Conservation (phyloP, 2,888 invertebrate genomes). For the Pristionchus japonicus region DNA sequence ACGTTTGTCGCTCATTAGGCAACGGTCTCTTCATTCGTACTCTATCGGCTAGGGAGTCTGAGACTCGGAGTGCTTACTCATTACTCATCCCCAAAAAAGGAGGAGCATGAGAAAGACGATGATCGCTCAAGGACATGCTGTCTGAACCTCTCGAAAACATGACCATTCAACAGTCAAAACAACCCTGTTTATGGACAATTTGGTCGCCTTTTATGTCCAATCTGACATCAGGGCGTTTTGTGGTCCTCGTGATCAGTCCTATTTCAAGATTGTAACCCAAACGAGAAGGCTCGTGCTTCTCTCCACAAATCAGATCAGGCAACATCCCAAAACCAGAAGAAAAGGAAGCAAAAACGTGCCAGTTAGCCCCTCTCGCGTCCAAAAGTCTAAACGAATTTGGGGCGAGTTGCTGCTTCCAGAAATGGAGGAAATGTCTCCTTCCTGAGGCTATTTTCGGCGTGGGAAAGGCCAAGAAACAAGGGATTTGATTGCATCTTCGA, state of each 20-base stretch:
- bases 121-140: neutral
- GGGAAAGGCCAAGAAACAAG: neutral
- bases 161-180: neutral
- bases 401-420: neutral
- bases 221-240: neutral
- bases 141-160: neutral
- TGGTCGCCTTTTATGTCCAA: neutral
- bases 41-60: neutral
- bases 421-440: neutral
- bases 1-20: neutral
- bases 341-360: neutral
- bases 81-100: neutral
- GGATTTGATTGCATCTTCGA: neutral
- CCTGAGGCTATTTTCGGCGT: neutral
- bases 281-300: neutral
- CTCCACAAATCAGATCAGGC: neutral
- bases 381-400: conserved; percentile 1
- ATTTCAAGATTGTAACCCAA: too few species aligned
- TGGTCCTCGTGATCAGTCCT: neutral
- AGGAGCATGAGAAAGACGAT: too few species aligned
- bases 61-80: neutral
- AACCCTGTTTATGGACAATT: neutral
- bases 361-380: neutral
- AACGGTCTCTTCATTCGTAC: neutral
- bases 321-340: neutral